Evolutionary conservation across 2,113 vertebrate genomes (phyloP).

Genomic region (Channa maculata): DNA sequence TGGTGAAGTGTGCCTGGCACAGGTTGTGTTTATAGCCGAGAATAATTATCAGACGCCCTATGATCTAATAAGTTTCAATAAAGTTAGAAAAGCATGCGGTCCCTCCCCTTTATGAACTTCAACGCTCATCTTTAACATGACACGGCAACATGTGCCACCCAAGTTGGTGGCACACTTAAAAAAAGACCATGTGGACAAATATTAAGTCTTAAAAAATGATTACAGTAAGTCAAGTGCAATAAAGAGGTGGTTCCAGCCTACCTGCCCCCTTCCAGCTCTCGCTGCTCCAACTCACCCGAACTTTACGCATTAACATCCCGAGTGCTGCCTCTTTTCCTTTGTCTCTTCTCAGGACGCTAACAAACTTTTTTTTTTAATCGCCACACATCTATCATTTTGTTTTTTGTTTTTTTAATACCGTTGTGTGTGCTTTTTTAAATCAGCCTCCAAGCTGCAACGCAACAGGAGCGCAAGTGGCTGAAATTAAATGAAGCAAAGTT

Average conservation of each 20-base stretch:
- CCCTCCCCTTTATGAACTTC: slow-evolving; percentile 17
- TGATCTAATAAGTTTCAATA: neutral
- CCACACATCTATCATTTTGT: neutral
- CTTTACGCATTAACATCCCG: slow-evolving; percentile 19
- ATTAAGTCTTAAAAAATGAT: no score
- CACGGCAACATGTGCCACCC: neutral
- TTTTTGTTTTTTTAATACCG: no score
- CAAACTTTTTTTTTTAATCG: slow-evolving; percentile 31
- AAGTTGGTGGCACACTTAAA: neutral
- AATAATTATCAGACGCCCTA: slow-evolving; percentile 19
- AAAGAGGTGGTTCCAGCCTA: slow-evolving; percentile 11
- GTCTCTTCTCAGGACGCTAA: slow-evolving; percentile 32
- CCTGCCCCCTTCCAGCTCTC: slow-evolving; percentile 23
- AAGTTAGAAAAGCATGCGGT: slow-evolving; percentile 31
- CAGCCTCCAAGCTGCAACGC: neutral
- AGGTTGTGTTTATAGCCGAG: slow-evolving; percentile 31
- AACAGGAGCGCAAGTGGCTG: slow-evolving; percentile 9
- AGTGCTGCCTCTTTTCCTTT: slow-evolving; percentile 10
- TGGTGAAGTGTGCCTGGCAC: slow-evolving; percentile 15
- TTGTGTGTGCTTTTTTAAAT: neutral
- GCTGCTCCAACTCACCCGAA: slow-evolving; percentile 25
- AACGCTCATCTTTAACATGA: slow-evolving; percentile 25
- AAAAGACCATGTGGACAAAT: neutral
- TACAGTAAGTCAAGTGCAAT: no score
- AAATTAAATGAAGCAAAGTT: slow-evolving; percentile 43